Conservation (phyloP, 92 coral and sea anemone genomes). For the Blastomussa wellsi region DNA sequence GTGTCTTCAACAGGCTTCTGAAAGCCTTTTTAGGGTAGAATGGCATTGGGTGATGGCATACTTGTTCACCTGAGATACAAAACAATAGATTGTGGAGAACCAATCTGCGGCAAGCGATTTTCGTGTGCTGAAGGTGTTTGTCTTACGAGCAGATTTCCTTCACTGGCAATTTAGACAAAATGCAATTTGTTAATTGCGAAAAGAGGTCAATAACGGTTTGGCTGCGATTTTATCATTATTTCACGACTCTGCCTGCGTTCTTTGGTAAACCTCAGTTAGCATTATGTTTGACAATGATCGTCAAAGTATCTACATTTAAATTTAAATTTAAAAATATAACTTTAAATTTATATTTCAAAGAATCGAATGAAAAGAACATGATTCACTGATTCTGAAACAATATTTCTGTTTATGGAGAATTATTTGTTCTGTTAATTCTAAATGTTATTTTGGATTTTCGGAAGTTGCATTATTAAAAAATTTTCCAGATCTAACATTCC, state of each 20-base stretch:
- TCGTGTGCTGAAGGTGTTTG: constrained; percentile 1
- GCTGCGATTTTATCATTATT: not conserved
- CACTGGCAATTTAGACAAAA: not conserved
- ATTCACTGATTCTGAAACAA: not conserved
- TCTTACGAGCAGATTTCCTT: constrained; percentile 18
- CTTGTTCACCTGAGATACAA: constrained; percentile 30
- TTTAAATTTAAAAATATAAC: no score
- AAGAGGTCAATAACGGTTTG: not conserved
- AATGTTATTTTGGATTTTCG: no score
- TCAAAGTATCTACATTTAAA: no score
- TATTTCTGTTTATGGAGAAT: not conserved
- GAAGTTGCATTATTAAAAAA: no score
- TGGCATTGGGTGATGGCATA: constrained; percentile 17
- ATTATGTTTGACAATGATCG: no score
- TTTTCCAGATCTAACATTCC: no score
- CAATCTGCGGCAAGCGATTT: constrained; percentile 23
- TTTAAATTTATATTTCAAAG: not conserved
- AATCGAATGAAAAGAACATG: not conserved
- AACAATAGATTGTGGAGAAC: constrained; percentile 11
- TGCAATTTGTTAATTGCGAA: constrained; percentile 8
- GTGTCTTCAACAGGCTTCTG: constrained; percentile 16
- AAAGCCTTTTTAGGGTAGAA: constrained; percentile 10
- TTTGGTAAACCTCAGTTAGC: no score
- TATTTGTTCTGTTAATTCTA: not conserved
- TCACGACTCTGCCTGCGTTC: no score